Base-by-base conservation (phyloP, 2,113 vertebrate genomes). In the Antigone vipio region DNA sequence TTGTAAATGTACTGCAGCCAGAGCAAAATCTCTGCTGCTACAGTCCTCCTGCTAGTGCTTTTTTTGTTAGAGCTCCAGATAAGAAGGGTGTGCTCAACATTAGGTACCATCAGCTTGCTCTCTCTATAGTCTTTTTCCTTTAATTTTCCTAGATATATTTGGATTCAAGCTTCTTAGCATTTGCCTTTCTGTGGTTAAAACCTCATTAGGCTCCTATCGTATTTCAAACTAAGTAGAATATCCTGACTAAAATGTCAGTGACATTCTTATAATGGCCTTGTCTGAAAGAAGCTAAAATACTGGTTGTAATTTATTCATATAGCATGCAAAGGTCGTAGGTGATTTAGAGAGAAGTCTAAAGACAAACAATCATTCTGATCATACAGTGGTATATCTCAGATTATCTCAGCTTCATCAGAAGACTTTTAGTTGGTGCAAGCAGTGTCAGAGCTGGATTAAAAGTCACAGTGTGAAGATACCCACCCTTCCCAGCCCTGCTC, bases 191-290 rank as follows among this genome's bases (percentile, higher is more conserved):
- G 73, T 90, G 72, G 63, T 73, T 96, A 86, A 90, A 93, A 87
- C 42, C 53, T 95, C 92, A 95, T 96, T 96, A 96, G n/a, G 53
- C 55, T 88, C 30, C 67, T 83, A 35, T 90, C 95, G 49, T 96
- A 96, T 96, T 96, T 97, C 93, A 95, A 86, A 71, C 67, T 80
- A 84, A 95, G 90, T 52, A 93, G 95, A 92, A 90, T 95, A 92
- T 80, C 67, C 68, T 96, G 93, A 93, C 95, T 96, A 88, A 95
- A 97, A 96, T 95, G 92, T 92, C 96, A 96, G 50, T 96, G 96
- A 85, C 89, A 85, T 93, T 96, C 92, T 90, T 83, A 58, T 95
- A 94, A 96, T 95, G 92, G 59, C 90, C 34, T 11, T 49, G 47
- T 88, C 90, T 94, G 82, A 76, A 92, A 86, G 88, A 88, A 77